phyloP scores from a whole-genome alignment of 2,888 invertebrate genomes.

The Cephus rjabovi region DNA sequence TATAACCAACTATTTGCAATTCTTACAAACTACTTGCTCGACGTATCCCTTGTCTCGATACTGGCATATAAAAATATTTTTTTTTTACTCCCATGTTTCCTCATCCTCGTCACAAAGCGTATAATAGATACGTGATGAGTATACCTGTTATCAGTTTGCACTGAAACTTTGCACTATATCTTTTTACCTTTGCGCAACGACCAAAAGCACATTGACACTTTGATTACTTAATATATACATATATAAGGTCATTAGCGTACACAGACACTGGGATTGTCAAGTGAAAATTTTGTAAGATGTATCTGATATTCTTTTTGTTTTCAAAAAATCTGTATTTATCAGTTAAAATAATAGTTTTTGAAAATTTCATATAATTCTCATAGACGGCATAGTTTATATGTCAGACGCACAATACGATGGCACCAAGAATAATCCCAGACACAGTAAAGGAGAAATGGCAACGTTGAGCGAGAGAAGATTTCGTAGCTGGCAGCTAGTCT shows the following conservation, averaged over 20 bases:
- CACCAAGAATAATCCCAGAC: background rate
- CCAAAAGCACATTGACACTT: background rate
- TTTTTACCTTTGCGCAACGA: background rate
- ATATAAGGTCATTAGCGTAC: too few relatives aligned
- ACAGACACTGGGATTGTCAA: too few relatives aligned
- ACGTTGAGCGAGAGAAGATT: background rate
- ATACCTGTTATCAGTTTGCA: background rate
- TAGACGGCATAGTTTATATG: background rate
- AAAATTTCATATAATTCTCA: too few relatives aligned
- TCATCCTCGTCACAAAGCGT: background rate
- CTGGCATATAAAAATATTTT: background rate
- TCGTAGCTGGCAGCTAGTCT: slow-evolving; percentile 38
- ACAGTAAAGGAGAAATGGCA: background rate
- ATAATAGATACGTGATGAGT: background rate
- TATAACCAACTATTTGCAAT: background rate
- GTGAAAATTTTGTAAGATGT: too few relatives aligned
- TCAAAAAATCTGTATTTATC: too few relatives aligned
- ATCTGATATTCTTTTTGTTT: too few relatives aligned
- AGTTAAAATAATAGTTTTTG: too few relatives aligned
- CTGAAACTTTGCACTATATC: background rate
- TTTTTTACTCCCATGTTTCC: background rate
- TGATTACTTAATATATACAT: too few relatives aligned
- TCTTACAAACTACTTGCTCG: background rate
- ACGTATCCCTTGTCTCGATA: background rate
- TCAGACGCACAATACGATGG: background rate